A percentile compares a stretch with the other conserved stretches of the same genome.
Conservation (phyloP, 2,797 vertebrate genomes). For the Decapterus maruadsi region DNA sequence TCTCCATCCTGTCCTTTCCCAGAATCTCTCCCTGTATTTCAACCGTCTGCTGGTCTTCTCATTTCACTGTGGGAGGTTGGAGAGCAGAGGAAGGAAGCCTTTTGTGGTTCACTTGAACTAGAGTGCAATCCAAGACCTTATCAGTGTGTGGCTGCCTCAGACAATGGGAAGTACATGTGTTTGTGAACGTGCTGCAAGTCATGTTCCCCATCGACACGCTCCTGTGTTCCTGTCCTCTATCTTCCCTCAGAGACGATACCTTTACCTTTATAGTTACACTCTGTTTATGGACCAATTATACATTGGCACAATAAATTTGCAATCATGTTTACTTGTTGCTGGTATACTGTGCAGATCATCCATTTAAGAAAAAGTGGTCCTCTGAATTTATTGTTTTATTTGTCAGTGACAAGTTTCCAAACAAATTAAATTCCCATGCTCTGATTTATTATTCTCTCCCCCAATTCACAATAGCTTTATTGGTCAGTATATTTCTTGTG, state of each 20-base stretch:
- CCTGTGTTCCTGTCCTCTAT: slow-evolving; percentile 7
- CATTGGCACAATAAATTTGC: neutral
- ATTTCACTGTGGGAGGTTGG: slow-evolving; percentile 72
- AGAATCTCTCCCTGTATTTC: slow-evolving; percentile 66
- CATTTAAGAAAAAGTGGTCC: neutral
- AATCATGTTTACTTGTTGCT: slow-evolving; percentile 12
- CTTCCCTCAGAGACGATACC: too few relatives aligned
- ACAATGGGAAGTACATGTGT: slow-evolving; percentile 74
- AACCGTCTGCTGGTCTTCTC: slow-evolving; percentile 61
- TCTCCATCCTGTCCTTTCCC: slow-evolving; percentile 44
- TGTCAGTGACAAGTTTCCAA: too few relatives aligned
- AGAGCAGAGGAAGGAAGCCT: slow-evolving; percentile 61
- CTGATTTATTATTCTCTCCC: slow-evolving; percentile 2
- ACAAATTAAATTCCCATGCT: too few relatives aligned
- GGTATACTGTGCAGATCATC: slow-evolving; percentile 6
- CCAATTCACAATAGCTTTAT: neutral
- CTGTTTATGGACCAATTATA: slow-evolving; percentile 25
- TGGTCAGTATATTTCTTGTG: slow-evolving; percentile 25
- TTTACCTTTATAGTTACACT: neutral
- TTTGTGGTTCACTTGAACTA: slow-evolving; percentile 71
- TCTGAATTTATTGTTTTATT: neutral
- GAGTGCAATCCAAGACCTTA: slow-evolving; percentile 71
- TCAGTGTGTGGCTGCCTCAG: slow-evolving; percentile 62
- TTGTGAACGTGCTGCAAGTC: slow-evolving; percentile 52
- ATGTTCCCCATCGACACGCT: slow-evolving; percentile 35